phyloP scores from a whole-genome alignment of 2,797 vertebrate genomes.

The Eremophila alpestris region DNA sequence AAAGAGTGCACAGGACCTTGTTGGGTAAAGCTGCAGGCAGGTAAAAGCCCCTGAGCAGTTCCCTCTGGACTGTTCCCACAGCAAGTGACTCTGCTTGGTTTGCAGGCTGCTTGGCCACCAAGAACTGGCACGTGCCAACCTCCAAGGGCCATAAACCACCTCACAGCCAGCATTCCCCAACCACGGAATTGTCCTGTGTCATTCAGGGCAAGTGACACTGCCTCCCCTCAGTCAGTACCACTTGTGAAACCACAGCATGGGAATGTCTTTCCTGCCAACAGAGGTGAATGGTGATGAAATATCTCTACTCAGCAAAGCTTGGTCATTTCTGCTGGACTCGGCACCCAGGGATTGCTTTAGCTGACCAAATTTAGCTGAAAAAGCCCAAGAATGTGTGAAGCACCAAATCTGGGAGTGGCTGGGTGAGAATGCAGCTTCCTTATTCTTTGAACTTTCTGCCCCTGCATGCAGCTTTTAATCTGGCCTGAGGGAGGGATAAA shows the following conservation, averaged over 20 bases:
- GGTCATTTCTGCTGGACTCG: neutral
- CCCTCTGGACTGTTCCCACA: neutral
- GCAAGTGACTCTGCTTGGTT: neutral
- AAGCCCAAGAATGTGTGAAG: neutral
- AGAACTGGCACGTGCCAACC: neutral
- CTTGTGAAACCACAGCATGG: neutral
- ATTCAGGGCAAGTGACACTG: neutral
- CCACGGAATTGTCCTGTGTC: neutral
- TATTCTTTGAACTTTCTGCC: neutral
- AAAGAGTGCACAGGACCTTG: neutral
- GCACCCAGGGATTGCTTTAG: neutral
- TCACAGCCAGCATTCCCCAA: neutral
- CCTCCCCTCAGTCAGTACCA: neutral
- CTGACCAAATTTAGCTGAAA: neutral
- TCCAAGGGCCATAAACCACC: neutral
- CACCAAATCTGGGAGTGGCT: neutral
- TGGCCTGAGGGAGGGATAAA: slow-evolving; percentile 21
- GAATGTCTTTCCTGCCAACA: neutral
- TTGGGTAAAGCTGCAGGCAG: neutral
- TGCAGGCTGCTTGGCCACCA: neutral
- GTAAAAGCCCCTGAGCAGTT: neutral
- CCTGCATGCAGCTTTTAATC: neutral
- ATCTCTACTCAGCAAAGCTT: neutral
- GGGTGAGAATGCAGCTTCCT: neutral
- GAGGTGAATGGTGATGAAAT: neutral